Percentiles rank a stretch among this genome's conserved stretches.
phyloP scores from a whole-genome alignment of 2,888 invertebrate genomes.

The Helobdella robusta region DNA sequence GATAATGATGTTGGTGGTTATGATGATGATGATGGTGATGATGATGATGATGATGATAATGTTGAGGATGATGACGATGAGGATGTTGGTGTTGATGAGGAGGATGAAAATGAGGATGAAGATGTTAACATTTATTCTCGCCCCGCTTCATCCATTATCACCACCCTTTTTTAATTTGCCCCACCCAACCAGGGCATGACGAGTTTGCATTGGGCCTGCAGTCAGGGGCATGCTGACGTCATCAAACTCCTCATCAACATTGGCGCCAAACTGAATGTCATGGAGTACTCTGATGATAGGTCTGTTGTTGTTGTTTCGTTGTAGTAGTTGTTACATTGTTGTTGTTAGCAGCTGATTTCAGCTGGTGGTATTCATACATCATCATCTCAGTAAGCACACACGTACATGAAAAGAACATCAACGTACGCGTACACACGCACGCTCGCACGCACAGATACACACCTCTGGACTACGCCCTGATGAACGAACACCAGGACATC shows the following conservation, averaged over 20 bases:
- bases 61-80: no score
- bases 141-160: no score
- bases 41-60: no score
- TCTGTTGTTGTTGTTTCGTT: conserved; percentile 27
- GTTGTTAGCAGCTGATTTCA: not conserved
- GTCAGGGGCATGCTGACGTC: conserved; percentile 48
- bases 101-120: no score
- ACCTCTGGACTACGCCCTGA: conserved; percentile 48
- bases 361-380: not conserved
- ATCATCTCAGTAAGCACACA: not conserved
- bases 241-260: conserved; percentile 48
- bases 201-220: conserved; percentile 49
- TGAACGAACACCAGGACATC: conserved; percentile 48
- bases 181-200: conserved; percentile 43
- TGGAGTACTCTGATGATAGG: conserved; percentile 49
- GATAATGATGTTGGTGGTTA: conserved; percentile 50
- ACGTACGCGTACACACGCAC: not conserved
- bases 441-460: conserved; percentile 42
- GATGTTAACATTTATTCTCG: not conserved
- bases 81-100: no score
- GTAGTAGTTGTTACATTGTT: not conserved
- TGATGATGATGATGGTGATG: no score
- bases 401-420: not conserved
- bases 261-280: conserved; percentile 46
- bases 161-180: not conserved